phyloP scores from a whole-genome alignment of 2,888 invertebrate genomes.

The Notodonta dromedarius region DNA sequence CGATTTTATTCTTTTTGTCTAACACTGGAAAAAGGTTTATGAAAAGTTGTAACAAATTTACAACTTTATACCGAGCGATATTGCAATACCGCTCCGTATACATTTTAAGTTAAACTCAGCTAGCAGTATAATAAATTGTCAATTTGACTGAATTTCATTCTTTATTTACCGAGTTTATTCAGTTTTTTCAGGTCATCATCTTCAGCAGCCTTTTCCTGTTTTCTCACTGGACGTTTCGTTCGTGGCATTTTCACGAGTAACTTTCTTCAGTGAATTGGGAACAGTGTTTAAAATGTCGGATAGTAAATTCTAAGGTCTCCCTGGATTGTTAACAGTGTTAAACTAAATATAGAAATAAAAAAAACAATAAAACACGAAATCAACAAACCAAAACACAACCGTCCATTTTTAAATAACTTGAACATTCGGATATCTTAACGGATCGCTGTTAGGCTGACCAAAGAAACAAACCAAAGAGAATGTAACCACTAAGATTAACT shows the following conservation, averaged over 20 bases:
- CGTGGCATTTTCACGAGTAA: conserved; percentile 64
- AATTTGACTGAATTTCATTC: too few relatives aligned
- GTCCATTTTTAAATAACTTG: conserved; percentile 51
- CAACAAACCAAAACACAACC: conserved; percentile 47
- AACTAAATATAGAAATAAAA: not conserved
- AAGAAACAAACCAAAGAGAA: too few relatives aligned
- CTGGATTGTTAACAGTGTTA: not conserved
- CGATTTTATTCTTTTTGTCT: conserved; percentile 65
- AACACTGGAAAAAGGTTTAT: conserved; percentile 50
- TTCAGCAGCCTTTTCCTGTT: conserved; percentile 59
- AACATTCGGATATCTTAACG: too few relatives aligned
- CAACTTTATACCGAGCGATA: too few relatives aligned
- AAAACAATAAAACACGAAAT: conserved; percentile 24
- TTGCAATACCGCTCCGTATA: too few relatives aligned
- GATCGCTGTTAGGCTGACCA: too few relatives aligned
- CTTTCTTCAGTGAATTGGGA: conserved; percentile 10
- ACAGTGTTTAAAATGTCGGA: conserved; percentile 7
- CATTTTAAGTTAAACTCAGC: too few relatives aligned
- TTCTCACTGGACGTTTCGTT: conserved; percentile 69
- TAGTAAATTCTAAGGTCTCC: not conserved
- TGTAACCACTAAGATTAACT: too few relatives aligned
- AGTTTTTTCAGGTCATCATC: conserved; percentile 64
- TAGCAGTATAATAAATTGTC: too few relatives aligned
- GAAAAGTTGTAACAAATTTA: not conserved
- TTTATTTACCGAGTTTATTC: conserved; percentile 59